Evolutionary conservation across 2,797 vertebrate genomes (phyloP).

Genomic region (Chloroceryle inda): DNA sequence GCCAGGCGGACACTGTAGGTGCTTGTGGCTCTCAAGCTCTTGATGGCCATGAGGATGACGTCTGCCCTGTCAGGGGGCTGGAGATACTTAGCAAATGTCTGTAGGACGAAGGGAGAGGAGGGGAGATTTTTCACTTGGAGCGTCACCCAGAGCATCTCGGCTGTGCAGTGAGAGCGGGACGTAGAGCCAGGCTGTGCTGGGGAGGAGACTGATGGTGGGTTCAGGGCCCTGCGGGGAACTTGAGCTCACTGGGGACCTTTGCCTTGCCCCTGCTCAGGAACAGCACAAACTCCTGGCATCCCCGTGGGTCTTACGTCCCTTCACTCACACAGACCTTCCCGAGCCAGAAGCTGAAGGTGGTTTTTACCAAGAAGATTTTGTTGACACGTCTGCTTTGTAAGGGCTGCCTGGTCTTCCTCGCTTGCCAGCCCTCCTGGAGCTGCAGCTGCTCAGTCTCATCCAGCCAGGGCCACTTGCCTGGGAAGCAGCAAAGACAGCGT

Average conservation of each 20-base stretch:
- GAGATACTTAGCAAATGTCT: background rate
- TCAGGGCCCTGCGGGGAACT: accelerated
- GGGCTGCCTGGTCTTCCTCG: accelerated
- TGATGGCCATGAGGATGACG: background rate
- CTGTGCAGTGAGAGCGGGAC: background rate
- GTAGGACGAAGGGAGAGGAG: background rate
- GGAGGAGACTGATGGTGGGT: accelerated
- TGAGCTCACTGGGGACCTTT: background rate
- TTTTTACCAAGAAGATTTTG: background rate
- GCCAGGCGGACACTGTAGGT: accelerated
- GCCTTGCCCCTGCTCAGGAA: background rate
- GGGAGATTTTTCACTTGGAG: background rate
- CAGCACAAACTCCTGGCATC: accelerated
- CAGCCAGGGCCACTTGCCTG: background rate
- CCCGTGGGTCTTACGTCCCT: background rate
- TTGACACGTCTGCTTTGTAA: accelerated
- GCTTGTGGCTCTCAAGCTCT: accelerated
- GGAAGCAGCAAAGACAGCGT: background rate
- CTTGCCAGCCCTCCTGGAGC: background rate
- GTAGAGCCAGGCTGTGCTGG: background rate
- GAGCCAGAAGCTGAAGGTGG: background rate
- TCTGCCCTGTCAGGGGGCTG: background rate
- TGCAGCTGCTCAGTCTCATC: background rate
- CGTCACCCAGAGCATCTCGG: background rate
- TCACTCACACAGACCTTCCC: background rate